Conservation (phyloP, 2,797 vertebrate species). For the Bucorvus abyssinicus region DNA sequence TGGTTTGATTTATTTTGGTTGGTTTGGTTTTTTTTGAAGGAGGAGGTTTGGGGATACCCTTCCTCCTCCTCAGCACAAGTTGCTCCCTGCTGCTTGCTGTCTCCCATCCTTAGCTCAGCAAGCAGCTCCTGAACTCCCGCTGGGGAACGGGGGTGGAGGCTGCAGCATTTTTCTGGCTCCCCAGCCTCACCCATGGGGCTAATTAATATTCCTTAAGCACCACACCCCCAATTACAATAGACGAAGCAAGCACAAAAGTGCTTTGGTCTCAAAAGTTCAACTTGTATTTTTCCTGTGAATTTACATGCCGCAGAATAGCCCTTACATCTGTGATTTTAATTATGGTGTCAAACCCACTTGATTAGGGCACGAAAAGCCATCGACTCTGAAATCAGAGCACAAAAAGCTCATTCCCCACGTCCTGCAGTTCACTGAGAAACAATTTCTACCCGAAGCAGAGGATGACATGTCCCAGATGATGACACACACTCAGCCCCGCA, state of each 20-base stretch:
- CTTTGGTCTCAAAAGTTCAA: constrained; percentile 16
- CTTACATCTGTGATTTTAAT: background rate
- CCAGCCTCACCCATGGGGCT: background rate
- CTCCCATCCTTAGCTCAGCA: background rate
- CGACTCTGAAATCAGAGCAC: background rate
- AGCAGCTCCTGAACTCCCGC: background rate
- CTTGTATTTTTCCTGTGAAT: background rate
- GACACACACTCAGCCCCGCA: background rate
- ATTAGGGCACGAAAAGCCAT: background rate
- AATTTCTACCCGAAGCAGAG: background rate
- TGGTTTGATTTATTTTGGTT: background rate
- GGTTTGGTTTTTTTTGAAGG: background rate
- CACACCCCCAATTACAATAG: constrained; percentile 54
- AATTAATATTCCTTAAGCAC: constrained; percentile 42
- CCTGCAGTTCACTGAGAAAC: background rate
- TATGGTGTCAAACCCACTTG: background rate
- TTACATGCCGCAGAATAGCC: background rate
- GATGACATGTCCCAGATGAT: background rate
- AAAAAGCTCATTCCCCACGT: background rate
- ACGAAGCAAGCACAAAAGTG: background rate
- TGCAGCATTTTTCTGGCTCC: constrained; percentile 17
- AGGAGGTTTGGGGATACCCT: background rate
- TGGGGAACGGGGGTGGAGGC: background rate
- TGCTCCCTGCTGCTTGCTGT: background rate
- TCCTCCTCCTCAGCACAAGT: background rate